These are phyloP conservation scores for Tetragonula clypearis DNA, from an alignment of 1,140 invertebrate genomes.

Conservation along the genomic window DNA sequence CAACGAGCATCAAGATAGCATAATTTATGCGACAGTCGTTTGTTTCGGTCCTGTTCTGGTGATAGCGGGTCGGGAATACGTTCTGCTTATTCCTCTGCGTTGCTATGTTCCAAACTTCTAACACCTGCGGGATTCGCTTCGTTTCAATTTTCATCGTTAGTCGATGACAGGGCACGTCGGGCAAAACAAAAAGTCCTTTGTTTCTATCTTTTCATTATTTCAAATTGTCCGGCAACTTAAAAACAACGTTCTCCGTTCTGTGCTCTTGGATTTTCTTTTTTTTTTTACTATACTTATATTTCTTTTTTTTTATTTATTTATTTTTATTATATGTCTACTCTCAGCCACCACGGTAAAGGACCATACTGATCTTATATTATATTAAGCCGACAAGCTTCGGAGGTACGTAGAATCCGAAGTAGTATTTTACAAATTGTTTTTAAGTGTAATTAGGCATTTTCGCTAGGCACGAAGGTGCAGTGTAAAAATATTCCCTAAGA, in stretches of 20 bases:
- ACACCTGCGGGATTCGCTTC: conserved; percentile 1
- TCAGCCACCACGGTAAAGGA: no score
- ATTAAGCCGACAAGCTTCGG: no score
- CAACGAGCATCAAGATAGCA: conserved; percentile 62
- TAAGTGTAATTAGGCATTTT: no score
- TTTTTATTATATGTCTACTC: no score
- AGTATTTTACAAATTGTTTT: no score
- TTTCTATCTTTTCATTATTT: no score
- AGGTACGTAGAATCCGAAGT: no score
- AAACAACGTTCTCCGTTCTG: neutral
- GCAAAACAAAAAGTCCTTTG: neutral
- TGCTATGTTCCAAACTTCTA: neutral
- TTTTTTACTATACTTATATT: neutral
- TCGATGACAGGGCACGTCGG: neutral
- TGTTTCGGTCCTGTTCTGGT: conserved; percentile 58
- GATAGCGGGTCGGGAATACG: conserved; percentile 56
- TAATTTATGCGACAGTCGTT: conserved; percentile 71
- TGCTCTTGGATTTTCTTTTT: neutral
- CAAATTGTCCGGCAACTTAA: no score
- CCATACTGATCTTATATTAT: no score
- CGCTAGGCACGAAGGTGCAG: no score
- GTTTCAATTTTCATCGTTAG: conserved; percentile 52
- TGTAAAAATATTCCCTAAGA: no score
- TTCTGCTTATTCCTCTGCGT: conserved; percentile 48
- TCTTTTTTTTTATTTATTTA: no score